A percentile compares a stretch with the other conserved stretches of the same genome.
Evolutionary conservation across 2,888 invertebrate genomes (phyloP).

Genomic region (Sesamia inferens): DNA sequence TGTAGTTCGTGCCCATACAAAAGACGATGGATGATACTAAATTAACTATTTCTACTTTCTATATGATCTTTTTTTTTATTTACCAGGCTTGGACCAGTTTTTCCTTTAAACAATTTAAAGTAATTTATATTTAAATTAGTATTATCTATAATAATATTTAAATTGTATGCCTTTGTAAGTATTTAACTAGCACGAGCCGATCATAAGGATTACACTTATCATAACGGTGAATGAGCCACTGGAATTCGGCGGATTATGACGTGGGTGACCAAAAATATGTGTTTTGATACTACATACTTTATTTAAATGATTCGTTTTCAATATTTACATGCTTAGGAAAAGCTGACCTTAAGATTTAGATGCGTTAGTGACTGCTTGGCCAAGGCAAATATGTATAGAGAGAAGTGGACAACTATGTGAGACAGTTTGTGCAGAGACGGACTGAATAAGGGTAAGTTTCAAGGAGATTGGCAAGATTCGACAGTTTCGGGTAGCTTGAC

Average conservation of each 20-base stretch:
- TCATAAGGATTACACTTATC: conserved; percentile 24
- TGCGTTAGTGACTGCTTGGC: background rate
- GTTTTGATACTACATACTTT: background rate
- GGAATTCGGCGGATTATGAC: conserved; percentile 10
- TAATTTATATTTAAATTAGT: conserved; percentile 39
- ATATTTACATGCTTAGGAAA: background rate
- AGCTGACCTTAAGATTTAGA: background rate
- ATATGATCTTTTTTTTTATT: background rate
- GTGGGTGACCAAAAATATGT: background rate
- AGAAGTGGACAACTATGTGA: no score
- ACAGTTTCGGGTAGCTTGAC: no score
- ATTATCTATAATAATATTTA: conserved; percentile 21
- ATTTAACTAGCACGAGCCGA: conserved; percentile 15
- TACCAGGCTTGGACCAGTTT: background rate
- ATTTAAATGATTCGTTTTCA: background rate
- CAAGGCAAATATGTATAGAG: background rate
- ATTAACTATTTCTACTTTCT: background rate
- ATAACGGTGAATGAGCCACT: conserved; percentile 38
- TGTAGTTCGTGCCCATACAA: background rate
- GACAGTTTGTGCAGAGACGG: background rate
- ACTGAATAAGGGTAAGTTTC: no score
- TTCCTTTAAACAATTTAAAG: background rate
- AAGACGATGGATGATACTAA: background rate
- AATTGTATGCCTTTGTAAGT: conserved; percentile 23
- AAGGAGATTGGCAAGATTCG: no score